Conservation (phyloP, 2,888 invertebrate species). For the Cantharis rustica region DNA sequence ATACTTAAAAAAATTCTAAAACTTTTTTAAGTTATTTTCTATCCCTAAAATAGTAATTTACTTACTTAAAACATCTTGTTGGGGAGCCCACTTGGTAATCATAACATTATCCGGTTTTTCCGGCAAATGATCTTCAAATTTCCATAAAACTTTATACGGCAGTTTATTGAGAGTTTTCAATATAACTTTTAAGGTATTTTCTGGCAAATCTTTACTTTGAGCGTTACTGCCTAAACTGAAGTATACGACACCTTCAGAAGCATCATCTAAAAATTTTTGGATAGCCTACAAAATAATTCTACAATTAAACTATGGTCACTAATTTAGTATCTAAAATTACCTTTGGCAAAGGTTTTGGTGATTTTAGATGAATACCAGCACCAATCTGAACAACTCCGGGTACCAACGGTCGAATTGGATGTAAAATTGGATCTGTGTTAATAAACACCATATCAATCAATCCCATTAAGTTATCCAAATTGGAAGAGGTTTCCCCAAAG, state of each 20-base stretch:
- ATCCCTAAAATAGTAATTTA: no score
- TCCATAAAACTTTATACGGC: slow-evolving; percentile 56
- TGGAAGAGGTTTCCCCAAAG: slow-evolving; percentile 44
- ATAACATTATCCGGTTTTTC: slow-evolving; percentile 51
- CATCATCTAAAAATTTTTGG: background rate
- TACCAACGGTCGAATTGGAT: slow-evolving; percentile 42
- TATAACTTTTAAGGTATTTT: slow-evolving; percentile 44
- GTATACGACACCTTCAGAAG: slow-evolving; percentile 33
- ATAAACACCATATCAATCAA: slow-evolving; percentile 47
- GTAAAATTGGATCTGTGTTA: slow-evolving; percentile 46
- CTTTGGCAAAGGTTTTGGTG: slow-evolving; percentile 37
- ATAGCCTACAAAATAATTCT: background rate
- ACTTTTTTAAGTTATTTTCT: no score
- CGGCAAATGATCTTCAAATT: slow-evolving; percentile 50
- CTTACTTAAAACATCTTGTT: slow-evolving; percentile 52
- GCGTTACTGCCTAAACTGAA: slow-evolving; percentile 12
- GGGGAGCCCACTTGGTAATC: slow-evolving; percentile 53
- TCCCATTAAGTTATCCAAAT: slow-evolving; percentile 37
- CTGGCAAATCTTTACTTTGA: slow-evolving; percentile 18
- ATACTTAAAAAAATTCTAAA: no score
- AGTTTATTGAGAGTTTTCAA: slow-evolving; percentile 49
- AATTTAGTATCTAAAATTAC: background rate
- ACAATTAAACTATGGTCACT: no score
- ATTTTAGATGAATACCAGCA: slow-evolving; percentile 40
- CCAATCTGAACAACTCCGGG: slow-evolving; percentile 45